Evolutionary conservation across 30 jellyfish, hydroid and myxozoan species (phyloP), one percentile per base, ranked within the genome.

Genomic region (Catostylus mosaicus): DNA sequence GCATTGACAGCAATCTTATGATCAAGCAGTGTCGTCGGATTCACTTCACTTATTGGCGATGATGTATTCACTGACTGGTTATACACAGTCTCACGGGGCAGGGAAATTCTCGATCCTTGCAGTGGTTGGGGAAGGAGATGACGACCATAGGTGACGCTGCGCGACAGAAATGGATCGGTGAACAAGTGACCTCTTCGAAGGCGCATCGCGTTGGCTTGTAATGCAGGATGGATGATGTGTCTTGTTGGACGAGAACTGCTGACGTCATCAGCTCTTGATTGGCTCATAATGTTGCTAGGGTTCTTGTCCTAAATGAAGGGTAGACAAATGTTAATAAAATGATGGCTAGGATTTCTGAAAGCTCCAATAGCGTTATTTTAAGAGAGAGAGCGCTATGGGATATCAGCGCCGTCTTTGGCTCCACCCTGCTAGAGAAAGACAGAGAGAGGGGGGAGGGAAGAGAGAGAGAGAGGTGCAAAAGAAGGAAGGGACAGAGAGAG

Each of bases 211-310:
- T 80, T 59, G n/a, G 71, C 71, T 35, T 72, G 92, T 65, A 82
- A 76, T 27, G 92, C 40, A 19, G 92, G 92, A 29, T 71, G 92
- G 11, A 70, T 38, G 29, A 82, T 82, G 78, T 68, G 92, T 16
- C 92, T 27, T n/a, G 92, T 82, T n/a, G 83, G 86, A 2, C 85
- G 92, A 27, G 82, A 37, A 30, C 43, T 38, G 3, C n/a, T 63
- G 30, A 31, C 48, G 12, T 74, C 66, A 24, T 57, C 88, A 20
- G 30, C 75, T 27, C 78, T 34, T 24, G 82, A 51, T 26, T 27
- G 78, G 2, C 29, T 45, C 30, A 78, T n/a, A 26, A 81, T 20
- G 75, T 50, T 59, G 38, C 16, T 59, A 1, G 37, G 38, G 19
- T 23, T 23, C 19, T 27, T 59, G 26, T 59, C 71, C 71, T 59